Evolutionary conservation across 2,113 vertebrate species (phyloP).

Genomic region (Brienomyrus brachyistius): DNA sequence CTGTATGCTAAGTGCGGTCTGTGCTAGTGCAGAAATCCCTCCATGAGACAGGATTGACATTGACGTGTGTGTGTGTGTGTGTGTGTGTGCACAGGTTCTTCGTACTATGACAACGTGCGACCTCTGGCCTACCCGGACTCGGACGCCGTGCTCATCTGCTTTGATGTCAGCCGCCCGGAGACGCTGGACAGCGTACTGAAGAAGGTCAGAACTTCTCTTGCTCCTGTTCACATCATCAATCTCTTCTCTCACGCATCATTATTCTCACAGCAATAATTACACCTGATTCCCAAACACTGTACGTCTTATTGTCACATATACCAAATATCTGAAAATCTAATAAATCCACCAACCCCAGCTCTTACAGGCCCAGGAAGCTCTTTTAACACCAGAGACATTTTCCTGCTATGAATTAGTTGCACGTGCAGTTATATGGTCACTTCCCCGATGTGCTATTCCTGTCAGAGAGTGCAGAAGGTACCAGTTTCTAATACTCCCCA

Average conservation of each 20-base stretch:
- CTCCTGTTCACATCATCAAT: background rate
- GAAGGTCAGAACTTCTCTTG: conserved; percentile 54
- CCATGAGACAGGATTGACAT: background rate
- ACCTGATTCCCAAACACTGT: background rate
- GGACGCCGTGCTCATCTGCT: conserved; percentile 77
- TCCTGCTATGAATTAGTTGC: background rate
- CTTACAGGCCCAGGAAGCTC: background rate
- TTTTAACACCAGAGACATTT: background rate
- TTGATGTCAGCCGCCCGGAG: conserved; percentile 76
- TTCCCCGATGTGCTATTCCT: background rate
- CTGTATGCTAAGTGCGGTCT: background rate
- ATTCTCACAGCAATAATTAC: background rate
- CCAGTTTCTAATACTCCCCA: background rate
- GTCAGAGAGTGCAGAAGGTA: background rate
- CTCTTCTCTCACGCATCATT: background rate
- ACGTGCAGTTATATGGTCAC: background rate
- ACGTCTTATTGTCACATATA: background rate
- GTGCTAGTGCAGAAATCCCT: background rate
- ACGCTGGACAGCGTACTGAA: conserved; percentile 77
- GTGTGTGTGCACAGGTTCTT: conserved; percentile 53
- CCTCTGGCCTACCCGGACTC: conserved; percentile 77
- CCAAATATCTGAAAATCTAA: background rate
- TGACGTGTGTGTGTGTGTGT: conserved; percentile 1
- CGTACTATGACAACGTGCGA: conserved; percentile 79
- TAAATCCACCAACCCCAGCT: background rate